Evolutionary conservation across 2,888 invertebrate genomes (phyloP).

Genomic region (Xestoiulus laeticollis): DNA sequence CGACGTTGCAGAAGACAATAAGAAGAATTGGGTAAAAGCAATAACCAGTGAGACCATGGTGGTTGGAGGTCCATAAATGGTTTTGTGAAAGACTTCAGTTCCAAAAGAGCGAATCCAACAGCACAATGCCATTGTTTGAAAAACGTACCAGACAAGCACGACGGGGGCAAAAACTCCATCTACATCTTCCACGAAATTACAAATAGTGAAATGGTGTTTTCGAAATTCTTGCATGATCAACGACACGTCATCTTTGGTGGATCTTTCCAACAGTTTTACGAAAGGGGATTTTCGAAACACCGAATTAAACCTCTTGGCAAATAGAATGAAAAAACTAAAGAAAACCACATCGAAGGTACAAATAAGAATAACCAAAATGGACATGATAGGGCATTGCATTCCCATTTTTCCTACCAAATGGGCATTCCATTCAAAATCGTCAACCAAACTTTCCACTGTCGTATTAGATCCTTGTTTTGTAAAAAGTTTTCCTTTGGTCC

Average conservation of each 20-base stretch:
- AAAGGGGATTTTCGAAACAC: slow-evolving; percentile 45
- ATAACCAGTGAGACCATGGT: not conserved
- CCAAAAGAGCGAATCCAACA: slow-evolving; percentile 50
- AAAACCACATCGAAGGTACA: slow-evolving; percentile 36
- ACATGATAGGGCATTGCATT: not conserved
- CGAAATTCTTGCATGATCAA: slow-evolving; percentile 52
- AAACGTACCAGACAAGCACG: slow-evolving; percentile 50
- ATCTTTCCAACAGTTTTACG: not conserved
- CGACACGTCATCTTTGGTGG: slow-evolving; percentile 7
- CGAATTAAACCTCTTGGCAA: slow-evolving; percentile 6
- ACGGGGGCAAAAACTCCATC: slow-evolving; percentile 48
- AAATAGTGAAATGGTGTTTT: slow-evolving; percentile 50
- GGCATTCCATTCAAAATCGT: not conserved
- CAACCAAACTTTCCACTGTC: not conserved
- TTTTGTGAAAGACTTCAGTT: slow-evolving; percentile 24
- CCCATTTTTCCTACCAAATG: not conserved
- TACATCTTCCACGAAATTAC: slow-evolving; percentile 47
- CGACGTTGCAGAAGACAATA: slow-evolving; percentile 14
- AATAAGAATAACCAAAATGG: not conserved
- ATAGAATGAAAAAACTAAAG: slow-evolving; percentile 43
- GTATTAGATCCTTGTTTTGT: not conserved
- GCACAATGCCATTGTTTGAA: slow-evolving; percentile 43
- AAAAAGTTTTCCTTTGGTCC: not conserved
- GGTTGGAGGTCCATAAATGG: not conserved
- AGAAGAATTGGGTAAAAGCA: slow-evolving; percentile 46